Percentiles rank a stretch among this genome's conserved stretches.
These are phyloP conservation scores for Setophaga petechia DNA, from an alignment of 2,113 vertebrate species.

Conservation along the genomic window DNA sequence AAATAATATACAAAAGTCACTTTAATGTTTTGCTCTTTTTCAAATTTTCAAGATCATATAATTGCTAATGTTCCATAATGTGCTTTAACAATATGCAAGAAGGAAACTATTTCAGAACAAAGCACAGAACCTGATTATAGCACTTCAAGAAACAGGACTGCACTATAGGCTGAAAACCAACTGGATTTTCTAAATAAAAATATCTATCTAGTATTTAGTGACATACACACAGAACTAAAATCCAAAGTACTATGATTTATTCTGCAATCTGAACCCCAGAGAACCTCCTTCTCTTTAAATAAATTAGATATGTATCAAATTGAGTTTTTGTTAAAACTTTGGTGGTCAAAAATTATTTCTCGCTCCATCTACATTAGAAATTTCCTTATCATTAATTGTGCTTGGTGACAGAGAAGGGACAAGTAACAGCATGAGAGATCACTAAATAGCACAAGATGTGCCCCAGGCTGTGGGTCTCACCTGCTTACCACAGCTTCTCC, in stretches of 20 bases:
- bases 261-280: background rate
- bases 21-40: background rate
- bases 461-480: background rate
- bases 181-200: background rate
- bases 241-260: background rate
- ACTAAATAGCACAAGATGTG: background rate
- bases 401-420: background rate
- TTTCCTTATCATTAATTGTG: background rate
- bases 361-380: fast-evolving
- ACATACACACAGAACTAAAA: background rate
- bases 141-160: background rate
- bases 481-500: background rate
- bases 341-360: background rate
- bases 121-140: background rate
- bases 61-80: fast-evolving
- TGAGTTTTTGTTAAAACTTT: background rate
- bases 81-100: background rate
- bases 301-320: background rate
- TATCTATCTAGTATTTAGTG: background rate
- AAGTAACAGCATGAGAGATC: background rate
- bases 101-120: background rate
- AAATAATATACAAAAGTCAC: background rate
- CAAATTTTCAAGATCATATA: background rate
- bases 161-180: background rate
- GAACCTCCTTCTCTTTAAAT: background rate